Evolutionary conservation across 2,113 vertebrate genomes (phyloP), one percentile per base, ranked within the genome.

Genomic region (Pelusios castaneus): DNA sequence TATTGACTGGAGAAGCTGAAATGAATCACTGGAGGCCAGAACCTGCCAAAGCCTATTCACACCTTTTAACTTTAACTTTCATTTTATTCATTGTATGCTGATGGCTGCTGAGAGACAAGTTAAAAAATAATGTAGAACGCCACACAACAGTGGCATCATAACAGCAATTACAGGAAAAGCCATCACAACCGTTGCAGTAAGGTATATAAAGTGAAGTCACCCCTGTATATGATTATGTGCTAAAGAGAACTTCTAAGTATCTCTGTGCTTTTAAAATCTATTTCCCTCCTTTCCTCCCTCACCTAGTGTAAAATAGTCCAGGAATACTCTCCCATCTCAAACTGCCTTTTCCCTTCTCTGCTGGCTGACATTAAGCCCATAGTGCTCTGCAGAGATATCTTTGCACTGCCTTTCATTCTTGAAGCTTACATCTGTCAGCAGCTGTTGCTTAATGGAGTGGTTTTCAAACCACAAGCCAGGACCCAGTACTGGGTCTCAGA

Each of bases 371-470:
- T 47, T 41, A 22, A 55, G 45, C 38, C 77, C 45, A 56, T 6
- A 14, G 47, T 21, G 10, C 16, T n/a, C 43, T 87, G 85, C 24
- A 38, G 21, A 78, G 13, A 43, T 38, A 0, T 0, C 60, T 41
- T 0, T 38, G 27, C 9, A 24, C 1, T 14, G 21, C 5, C 24
- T 88, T 79, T 41, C 22, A 47, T 49, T 10, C n/a, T 67, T 67
- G 60, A 67, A 60, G 0, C 10, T 5, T 43, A 75, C 38, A 7
- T 38, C 70, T 41, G 11, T 43, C 38, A 75, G 38, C 24, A 75
- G 38, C n/a, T 75, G 22, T 43, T 27, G 22, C 22, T 22, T 43
- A n/a, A n/a, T n/a, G n/a, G n/a, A n/a, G n/a, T n/a, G n/a, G n/a
- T n/a, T n/a, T n/a, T n/a, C n/a, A n/a, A n/a, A n/a, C n/a, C n/a